Conservation (phyloP, 2,797 vertebrate genomes). For the Pangasius macronema region DNA sequence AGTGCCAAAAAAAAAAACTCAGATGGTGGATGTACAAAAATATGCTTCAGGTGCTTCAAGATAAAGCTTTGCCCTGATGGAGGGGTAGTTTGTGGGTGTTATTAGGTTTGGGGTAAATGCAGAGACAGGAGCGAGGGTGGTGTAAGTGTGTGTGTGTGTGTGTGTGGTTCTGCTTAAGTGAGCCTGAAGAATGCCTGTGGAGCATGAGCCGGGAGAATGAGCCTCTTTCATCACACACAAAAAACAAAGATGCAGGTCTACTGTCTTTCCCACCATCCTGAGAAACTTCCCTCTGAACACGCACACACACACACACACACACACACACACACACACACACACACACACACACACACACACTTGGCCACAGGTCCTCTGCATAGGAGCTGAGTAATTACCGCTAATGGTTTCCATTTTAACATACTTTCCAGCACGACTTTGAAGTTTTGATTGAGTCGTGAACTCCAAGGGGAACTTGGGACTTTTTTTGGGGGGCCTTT, state of each 20-base stretch:
- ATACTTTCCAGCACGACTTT: conserved; percentile 68
- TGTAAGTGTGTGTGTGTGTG: conserved; percentile 54
- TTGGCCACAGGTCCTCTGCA: conserved; percentile 67
- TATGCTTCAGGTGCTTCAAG: conserved; percentile 69
- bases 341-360: conserved; percentile 39
- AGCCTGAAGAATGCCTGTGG: conserved; percentile 76
- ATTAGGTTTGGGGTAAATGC: conserved; percentile 44
- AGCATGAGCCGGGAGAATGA: conserved; percentile 65
- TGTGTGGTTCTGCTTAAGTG: conserved; percentile 73
- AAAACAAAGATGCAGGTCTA: conserved; percentile 60
- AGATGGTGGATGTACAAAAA: conserved; percentile 53
- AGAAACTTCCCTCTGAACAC: conserved; percentile 19
- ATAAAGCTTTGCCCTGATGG: conserved; percentile 48
- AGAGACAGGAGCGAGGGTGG: conserved; percentile 25
- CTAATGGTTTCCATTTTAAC: conserved; percentile 78
- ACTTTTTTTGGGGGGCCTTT: background rate
- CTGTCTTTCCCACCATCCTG: conserved; percentile 41
- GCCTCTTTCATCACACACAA: conserved; percentile 70
- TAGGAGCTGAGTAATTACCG: conserved; percentile 71
- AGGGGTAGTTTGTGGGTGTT: conserved; percentile 49
- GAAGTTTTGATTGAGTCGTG: conserved; percentile 68
- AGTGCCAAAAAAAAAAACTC: conserved; percentile 5
- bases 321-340: conserved; percentile 22
- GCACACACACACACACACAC: conserved; percentile 29
- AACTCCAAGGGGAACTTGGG: conserved; percentile 1